Evolutionary conservation across 2,888 invertebrate species (phyloP).

Genomic region (Clanis bilineata): DNA sequence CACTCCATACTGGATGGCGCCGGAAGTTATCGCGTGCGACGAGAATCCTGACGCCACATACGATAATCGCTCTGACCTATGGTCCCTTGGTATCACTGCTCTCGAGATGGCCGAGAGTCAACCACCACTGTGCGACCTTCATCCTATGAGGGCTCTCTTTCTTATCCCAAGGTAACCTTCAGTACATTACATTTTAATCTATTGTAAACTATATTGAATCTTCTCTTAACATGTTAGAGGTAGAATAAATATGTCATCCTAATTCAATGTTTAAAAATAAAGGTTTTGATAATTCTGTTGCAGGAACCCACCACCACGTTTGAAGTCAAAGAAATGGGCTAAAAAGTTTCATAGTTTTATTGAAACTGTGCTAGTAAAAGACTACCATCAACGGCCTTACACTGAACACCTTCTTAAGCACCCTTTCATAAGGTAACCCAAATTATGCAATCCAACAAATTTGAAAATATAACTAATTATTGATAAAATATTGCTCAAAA

Average conservation of each 20-base stretch:
- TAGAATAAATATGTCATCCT: background rate
- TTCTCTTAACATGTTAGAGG: background rate
- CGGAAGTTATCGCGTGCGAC: slow-evolving; percentile 99
- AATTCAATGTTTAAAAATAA: background rate
- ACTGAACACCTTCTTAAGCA: slow-evolving; percentile 99
- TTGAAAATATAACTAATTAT: too few species aligned
- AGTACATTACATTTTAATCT: background rate
- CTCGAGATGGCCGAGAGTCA: slow-evolving; percentile 99
- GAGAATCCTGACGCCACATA: slow-evolving; percentile 99
- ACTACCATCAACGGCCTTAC: slow-evolving; percentile 99
- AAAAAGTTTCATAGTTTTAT: slow-evolving; percentile 99
- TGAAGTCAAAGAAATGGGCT: slow-evolving; percentile 99
- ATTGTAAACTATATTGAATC: background rate
- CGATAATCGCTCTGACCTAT: slow-evolving; percentile 96
- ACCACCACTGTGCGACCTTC: slow-evolving; percentile 99
- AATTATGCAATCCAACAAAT: too few species aligned
- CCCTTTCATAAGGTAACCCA: slow-evolving; percentile 90
- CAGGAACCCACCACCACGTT: slow-evolving; percentile 97
- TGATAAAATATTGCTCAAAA: too few species aligned
- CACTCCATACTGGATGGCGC: slow-evolving; percentile 99
- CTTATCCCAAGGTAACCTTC: slow-evolving; percentile 89
- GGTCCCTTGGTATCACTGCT: slow-evolving; percentile 98
- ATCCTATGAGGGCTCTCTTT: slow-evolving; percentile 99
- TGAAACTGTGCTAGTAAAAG: slow-evolving; percentile 99
- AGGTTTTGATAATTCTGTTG: slow-evolving; percentile 24